Evolutionary conservation across 2,797 vertebrate species (phyloP).

Genomic region (Toxotes lorentzi): DNA sequence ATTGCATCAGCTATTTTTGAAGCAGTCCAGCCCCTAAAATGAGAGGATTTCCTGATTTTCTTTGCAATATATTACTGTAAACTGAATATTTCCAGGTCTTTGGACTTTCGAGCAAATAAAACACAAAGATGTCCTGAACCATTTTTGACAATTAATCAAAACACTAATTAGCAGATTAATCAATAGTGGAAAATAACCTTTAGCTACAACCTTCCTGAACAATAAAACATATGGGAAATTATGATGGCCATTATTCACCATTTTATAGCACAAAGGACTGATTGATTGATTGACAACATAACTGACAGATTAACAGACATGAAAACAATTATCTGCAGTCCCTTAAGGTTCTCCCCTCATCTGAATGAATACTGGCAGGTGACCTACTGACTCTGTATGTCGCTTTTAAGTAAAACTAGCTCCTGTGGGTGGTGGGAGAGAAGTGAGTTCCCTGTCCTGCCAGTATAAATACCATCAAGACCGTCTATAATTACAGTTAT

Average conservation of each 20-base stretch:
- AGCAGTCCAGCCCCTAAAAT: not conserved
- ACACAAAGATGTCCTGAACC: too few relatives aligned
- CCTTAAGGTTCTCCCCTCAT: not conserved
- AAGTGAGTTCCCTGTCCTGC: not conserved
- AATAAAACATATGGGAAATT: not conserved
- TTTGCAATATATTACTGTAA: not conserved
- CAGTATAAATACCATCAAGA: not conserved
- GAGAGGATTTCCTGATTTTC: not conserved
- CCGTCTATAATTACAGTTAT: not conserved
- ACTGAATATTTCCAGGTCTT: not conserved
- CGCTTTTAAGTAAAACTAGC: not conserved
- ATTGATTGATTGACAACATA: not conserved
- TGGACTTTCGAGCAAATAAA: not conserved
- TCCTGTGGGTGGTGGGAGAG: not conserved
- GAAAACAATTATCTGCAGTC: not conserved
- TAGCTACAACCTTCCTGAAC: not conserved
- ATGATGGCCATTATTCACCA: not conserved
- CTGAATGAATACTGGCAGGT: not conserved
- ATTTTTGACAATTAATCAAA: not conserved
- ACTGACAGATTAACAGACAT: not conserved
- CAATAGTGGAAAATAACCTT: too few relatives aligned
- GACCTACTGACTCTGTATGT: not conserved
- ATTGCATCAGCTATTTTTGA: not conserved
- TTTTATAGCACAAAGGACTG: not conserved
- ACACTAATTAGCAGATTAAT: not conserved